phyloP scores from a whole-genome alignment of 92 coral and sea anemone genomes.

The Bergia sp. region DNA sequence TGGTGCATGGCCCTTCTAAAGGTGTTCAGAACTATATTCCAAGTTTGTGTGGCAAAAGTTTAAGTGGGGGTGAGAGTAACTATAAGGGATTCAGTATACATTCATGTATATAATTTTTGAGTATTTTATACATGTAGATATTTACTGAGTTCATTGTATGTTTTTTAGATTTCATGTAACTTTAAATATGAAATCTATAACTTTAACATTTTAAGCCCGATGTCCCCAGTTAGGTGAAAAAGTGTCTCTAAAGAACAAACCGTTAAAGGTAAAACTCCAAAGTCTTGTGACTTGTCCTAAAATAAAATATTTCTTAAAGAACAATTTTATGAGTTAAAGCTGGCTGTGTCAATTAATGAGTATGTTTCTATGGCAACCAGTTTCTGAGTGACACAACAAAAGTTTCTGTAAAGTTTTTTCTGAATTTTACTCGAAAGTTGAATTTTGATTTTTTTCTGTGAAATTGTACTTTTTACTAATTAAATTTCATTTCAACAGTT shows the following conservation, averaged over 20 bases:
- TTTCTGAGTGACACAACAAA: no score
- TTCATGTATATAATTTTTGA: not conserved
- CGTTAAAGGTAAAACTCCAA: no score
- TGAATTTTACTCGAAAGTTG: no score
- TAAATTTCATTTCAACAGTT: not conserved
- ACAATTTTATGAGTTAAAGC: no score
- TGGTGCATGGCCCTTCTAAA: slow-evolving; percentile 8
- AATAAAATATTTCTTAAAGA: no score
- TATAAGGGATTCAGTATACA: slow-evolving; percentile 9
- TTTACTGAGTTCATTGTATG: no score
- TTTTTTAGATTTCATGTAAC: not conserved
- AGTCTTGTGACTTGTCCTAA: no score
- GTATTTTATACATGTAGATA: not conserved
- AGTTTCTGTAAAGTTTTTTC: no score
- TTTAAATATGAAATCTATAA: not conserved
- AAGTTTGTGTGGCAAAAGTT: slow-evolving; percentile 3
- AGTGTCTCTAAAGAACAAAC: not conserved
- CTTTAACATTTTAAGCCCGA: not conserved
- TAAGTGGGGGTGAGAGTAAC: slow-evolving; percentile 2
- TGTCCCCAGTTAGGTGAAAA: not conserved
- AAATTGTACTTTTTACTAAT: no score
- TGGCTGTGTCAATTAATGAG: no score
- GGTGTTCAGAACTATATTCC: not conserved
- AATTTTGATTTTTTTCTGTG: no score
- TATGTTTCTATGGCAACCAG: no score